These are phyloP conservation scores for Orchesella flavescens DNA, from an alignment of 2,888 invertebrate genomes.

Conservation along the genomic window DNA sequence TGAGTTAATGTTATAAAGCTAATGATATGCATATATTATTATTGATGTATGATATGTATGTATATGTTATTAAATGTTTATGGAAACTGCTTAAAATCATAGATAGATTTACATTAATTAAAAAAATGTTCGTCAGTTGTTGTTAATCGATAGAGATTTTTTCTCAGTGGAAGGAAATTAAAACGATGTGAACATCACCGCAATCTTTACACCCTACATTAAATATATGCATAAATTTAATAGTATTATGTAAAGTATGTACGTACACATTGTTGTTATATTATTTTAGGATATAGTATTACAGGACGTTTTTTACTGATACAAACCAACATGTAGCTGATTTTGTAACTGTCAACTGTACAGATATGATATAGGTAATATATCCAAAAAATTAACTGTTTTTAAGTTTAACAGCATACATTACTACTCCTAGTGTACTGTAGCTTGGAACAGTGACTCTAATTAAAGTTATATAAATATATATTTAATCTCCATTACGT, in stretches of 20 bases:
- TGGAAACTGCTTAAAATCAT: too few species aligned
- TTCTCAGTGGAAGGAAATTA: background rate
- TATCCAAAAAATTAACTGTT: conserved; percentile 3
- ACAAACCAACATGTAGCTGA: conserved; percentile 20
- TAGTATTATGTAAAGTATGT: conserved; percentile 12
- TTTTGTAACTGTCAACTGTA: conserved; percentile 19
- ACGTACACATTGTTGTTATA: conserved; percentile 21
- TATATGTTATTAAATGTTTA: too few species aligned
- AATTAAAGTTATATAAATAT: background rate
- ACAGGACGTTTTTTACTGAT: conserved; percentile 48
- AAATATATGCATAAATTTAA: conserved; percentile 1
- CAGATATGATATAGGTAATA: background rate
- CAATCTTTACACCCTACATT: background rate
- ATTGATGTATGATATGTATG: too few species aligned
- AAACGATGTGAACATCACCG: background rate
- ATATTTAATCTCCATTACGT: too few species aligned
- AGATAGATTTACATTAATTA: too few species aligned
- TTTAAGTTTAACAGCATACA: background rate
- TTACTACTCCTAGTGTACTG: background rate
- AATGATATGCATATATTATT: too few species aligned
- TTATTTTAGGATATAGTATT: background rate
- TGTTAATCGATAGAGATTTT: background rate
- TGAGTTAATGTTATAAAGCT: too few species aligned
- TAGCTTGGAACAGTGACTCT: conserved; percentile 1
- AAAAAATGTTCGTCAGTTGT: background rate